Evolutionary conservation across 2,888 invertebrate species (phyloP).

Genomic region (Polyploca ridens): DNA sequence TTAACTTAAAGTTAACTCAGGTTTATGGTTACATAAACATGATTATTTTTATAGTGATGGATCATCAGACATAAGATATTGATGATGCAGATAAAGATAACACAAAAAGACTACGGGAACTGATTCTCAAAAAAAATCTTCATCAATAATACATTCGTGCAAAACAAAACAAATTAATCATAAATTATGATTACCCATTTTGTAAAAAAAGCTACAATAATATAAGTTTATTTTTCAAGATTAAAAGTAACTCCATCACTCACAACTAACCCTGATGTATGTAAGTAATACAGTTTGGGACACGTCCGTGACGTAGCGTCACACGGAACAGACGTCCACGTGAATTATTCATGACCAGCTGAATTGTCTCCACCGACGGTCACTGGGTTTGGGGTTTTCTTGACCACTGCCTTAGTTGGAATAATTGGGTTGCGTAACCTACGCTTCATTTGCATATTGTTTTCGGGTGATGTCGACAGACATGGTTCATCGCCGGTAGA

Average conservation of each 20-base stretch:
- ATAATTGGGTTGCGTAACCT: conserved; percentile 29
- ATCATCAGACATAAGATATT: no score
- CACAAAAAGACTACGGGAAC: no score
- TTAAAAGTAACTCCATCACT: conserved; percentile 11
- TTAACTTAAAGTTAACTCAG: no score
- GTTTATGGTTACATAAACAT: no score
- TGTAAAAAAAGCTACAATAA: not conserved
- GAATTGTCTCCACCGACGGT: conserved; percentile 24
- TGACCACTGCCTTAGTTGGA: conserved; percentile 26
- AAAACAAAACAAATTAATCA: no score
- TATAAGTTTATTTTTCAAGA: not conserved
- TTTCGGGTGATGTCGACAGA: not conserved
- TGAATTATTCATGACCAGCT: conserved; percentile 36
- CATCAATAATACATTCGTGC: no score
- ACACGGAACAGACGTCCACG: conserved; percentile 27
- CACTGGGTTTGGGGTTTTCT: conserved; percentile 25
- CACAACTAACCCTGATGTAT: conserved; percentile 24
- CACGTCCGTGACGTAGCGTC: conserved; percentile 22
- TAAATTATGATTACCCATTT: no score
- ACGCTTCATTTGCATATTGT: conserved; percentile 22
- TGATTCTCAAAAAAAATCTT: no score
- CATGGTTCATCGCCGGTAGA: not conserved
- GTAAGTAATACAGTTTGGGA: conserved; percentile 34
- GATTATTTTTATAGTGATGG: no score
- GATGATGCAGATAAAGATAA: no score